Evolutionary conservation across 2,888 invertebrate species (phyloP), one percentile per base, ranked within the genome.

Genomic region (Odontomyia ornata): DNA sequence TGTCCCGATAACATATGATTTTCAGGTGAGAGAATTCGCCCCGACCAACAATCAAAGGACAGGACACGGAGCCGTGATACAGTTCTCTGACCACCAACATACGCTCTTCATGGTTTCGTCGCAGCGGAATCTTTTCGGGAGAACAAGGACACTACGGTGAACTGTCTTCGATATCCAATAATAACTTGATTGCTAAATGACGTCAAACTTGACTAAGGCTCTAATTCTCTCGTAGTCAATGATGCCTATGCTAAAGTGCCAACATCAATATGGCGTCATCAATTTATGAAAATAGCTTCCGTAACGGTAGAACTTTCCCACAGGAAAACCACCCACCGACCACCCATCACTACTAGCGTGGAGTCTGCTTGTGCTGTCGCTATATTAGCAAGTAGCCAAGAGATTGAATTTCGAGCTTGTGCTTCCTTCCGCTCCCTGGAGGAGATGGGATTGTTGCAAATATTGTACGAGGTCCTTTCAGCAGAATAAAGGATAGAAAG

Each of bases 11-110:
- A 47, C 25, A n/a, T 47, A 28, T 25, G 69, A 47, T 69, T 69
- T 65, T 46, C 69, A 69, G 69, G 69, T 69, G 69, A 69, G 69
- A 69, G 69, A 46, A 69, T 69, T 47, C 46, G 25, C 30, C 36
- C 46, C 15, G 69, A 47, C 46, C 15, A 30, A 15, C 69, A 69
- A 69, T 69, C 69, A 69, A 47, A 69, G 69, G 69, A 69, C 47
- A 69, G 69, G 69, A 69, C 47, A 52, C 52, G 4, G 7, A 52
- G 18, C 52, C n/a, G 52, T 52, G 52, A 18, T 52, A 52, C 13
- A n/a, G 52, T 43, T 7, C 52, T 52, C 13, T 52, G 15, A 9
- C 4, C 36, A 36, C 36, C 36, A 9, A 3, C 36, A 9, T 36
- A 5, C 36, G 9, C 3, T 36, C 9, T 36, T 36, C 52, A 15